Conservation (phyloP, 2,113 vertebrate species). For the Delphinapterus leucas region DNA sequence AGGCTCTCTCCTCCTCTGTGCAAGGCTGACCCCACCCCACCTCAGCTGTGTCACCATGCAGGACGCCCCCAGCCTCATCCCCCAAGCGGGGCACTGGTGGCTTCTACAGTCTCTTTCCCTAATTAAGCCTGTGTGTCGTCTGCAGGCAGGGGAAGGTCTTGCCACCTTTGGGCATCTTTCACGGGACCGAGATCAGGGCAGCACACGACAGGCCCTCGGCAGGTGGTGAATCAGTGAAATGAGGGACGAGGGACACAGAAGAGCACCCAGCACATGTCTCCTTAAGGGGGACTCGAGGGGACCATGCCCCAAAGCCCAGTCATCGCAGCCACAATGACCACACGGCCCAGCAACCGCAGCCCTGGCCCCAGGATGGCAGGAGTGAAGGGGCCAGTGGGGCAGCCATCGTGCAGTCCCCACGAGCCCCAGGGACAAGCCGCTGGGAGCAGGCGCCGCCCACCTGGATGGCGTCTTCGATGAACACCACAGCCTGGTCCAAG, state of each 20-base stretch:
- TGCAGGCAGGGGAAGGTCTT: background rate
- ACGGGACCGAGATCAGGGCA: rapidly evolving
- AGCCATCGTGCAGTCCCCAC: background rate
- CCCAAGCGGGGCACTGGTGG: rapidly evolving
- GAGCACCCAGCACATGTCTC: rapidly evolving
- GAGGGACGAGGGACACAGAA: background rate
- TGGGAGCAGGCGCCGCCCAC: constrained; percentile 72
- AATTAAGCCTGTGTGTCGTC: rapidly evolving
- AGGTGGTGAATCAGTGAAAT: rapidly evolving
- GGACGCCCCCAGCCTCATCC: background rate
- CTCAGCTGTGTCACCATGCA: background rate
- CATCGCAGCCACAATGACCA: rapidly evolving
- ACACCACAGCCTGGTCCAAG: constrained; percentile 91
- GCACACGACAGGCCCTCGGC: background rate
- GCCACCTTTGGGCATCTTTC: background rate
- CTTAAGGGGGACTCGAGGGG: background rate
- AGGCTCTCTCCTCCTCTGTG: background rate
- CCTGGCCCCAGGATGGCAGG: background rate
- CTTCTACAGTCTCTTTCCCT: background rate
- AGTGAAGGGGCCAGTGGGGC: background rate
- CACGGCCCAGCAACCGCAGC: background rate
- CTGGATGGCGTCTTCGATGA: constrained; percentile 95
- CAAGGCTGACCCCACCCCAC: rapidly evolving
- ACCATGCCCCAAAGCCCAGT: rapidly evolving
- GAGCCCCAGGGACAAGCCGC: background rate